Base-by-base conservation (phyloP, 2,888 invertebrate genomes). In the Willowsia nigromaculata region DNA sequence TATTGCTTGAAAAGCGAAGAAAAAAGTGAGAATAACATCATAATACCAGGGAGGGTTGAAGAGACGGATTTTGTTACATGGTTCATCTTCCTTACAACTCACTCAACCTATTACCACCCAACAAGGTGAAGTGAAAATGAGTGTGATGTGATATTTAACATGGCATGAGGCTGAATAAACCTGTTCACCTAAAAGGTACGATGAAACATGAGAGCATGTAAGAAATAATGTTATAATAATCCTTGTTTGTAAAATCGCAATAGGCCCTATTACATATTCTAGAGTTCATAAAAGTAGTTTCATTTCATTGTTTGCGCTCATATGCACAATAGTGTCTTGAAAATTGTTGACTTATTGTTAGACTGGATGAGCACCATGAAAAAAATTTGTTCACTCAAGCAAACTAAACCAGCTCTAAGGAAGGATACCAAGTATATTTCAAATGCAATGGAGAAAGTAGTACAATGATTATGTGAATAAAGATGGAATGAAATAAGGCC, bases 91-190 rank as follows among this genome's bases (percentile, higher is more conserved):
- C 62, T 25, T 25, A 30, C 62, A 62, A 62, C 56, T 56, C 18
- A 18, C 6, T 25, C 0, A 7, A 56, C 47, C 15, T 47, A 47
- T 18, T 30, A 3, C 30, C 2, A 62, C 4, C 18, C 62, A 62
- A 15, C 27, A 62, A 56, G 22, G 56, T 56, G n/a, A 62, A 30
- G 62, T 62, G 30, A 62, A 71, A 40, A 37, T 71, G 37, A 15
- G 18, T 40, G 71, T 71, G 71, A 71, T 71, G 71, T 43, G 71
- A 62, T 62, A 62, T 62, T 62, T 62, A 62, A 62, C 62, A 62
- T 62, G 62, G 30, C 62, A 25, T 30, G 30, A 30, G n/a, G 62
- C 1, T 30, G 1, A 15, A 15, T 15, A 62, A 62, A 30, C 62
- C 62, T 62, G 30, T 30, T 13, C 15, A 1, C n/a, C n/a, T n/a